Percentiles rank a stretch among this genome's conserved stretches.
Evolutionary conservation across 2,797 vertebrate genomes (phyloP).

Genomic region (Hypotaenidia philippensis): DNA sequence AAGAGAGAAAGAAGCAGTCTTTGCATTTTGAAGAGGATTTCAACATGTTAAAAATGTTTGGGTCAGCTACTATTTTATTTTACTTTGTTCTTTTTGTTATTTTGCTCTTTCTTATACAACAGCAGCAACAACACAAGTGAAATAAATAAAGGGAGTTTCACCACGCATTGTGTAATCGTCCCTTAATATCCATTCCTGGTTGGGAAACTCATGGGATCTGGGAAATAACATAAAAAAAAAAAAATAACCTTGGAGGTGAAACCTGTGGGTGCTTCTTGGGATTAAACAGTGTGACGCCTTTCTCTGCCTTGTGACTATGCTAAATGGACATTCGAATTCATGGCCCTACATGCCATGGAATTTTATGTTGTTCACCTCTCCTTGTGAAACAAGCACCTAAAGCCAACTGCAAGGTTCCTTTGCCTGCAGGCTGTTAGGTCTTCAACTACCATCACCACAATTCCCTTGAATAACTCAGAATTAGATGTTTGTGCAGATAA

Average conservation of each 20-base stretch:
- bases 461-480: background rate
- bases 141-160: conserved; percentile 81
- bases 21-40: conserved; percentile 38
- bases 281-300: background rate
- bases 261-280: background rate
- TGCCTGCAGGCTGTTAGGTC: background rate
- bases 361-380: background rate
- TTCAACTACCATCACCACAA: background rate
- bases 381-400: background rate
- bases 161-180: conserved; percentile 65
- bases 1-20: conserved; percentile 15
- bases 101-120: conserved; percentile 73
- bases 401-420: background rate
- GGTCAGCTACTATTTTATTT: conserved; percentile 69
- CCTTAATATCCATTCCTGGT: conserved; percentile 25
- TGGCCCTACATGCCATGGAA: background rate
- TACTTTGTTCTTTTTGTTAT: conserved; percentile 73
- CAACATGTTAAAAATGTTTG: conserved; percentile 59
- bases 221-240: background rate
- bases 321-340: background rate
- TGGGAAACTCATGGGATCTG: background rate
- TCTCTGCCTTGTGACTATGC: background rate
- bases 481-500: background rate
- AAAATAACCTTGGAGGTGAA: background rate
- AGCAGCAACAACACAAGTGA: conserved; percentile 71